phyloP scores from a whole-genome alignment of 2,113 vertebrate genomes.

The Ibidorhyncha struthersii region DNA sequence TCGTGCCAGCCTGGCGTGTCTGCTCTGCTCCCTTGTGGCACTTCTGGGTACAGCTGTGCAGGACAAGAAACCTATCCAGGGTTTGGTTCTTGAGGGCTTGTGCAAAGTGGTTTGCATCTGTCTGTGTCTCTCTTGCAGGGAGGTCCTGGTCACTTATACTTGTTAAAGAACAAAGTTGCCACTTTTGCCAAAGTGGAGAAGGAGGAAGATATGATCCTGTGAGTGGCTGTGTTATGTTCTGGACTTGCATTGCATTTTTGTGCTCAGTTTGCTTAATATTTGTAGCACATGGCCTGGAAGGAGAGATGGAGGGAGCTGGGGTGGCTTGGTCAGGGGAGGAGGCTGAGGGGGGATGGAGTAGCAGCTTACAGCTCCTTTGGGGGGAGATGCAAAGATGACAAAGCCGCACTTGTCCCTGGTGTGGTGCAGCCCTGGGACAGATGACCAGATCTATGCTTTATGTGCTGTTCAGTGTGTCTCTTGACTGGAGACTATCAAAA shows the following conservation, averaged over 20 bases:
- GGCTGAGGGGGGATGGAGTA: not conserved
- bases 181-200: conserved; percentile 99
- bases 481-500: not conserved
- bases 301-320: not conserved
- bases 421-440: not conserved
- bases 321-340: not conserved
- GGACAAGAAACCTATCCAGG: not conserved
- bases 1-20: not conserved
- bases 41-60: not conserved
- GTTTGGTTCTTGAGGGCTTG: not conserved
- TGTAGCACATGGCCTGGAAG: not conserved
- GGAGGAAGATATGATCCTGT: conserved; percentile 97
- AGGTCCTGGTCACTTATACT: conserved; percentile 92
- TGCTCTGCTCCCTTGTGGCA: not conserved
- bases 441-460: not conserved
- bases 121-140: conserved; percentile 77
- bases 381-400: not conserved
- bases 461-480: not conserved
- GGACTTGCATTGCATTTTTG: not conserved
- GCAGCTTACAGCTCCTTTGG: not conserved
- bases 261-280: not conserved
- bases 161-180: conserved; percentile 97
- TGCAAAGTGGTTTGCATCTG: not conserved
- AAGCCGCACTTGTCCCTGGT: not conserved
- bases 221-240: conserved; percentile 61